Evolutionary conservation across 2,888 invertebrate species (phyloP).

Genomic region (Drosophila subsilvestris): DNA sequence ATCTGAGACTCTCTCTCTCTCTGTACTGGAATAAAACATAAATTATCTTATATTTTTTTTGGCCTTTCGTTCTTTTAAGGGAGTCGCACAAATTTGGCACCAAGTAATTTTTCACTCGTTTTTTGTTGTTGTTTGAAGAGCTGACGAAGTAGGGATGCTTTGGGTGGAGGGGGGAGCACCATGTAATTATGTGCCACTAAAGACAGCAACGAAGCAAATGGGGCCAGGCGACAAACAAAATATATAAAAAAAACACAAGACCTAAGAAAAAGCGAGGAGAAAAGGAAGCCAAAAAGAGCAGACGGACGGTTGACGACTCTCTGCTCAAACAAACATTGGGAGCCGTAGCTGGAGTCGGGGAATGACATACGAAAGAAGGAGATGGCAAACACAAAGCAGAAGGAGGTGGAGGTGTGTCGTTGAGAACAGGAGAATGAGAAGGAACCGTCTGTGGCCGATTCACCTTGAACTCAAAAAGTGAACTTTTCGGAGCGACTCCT

Average conservation of each 20-base stretch:
- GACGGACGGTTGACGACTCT: neutral
- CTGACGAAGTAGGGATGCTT: neutral
- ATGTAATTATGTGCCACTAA: conserved; percentile 72
- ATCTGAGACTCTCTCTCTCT: neutral
- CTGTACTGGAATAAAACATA: conserved; percentile 14
- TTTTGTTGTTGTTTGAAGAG: conserved; percentile 3
- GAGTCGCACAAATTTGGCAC: conserved; percentile 39
- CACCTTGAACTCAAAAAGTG: conserved; percentile 78
- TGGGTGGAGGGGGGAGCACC: conserved; percentile 13
- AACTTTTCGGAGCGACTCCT: conserved; percentile 60
- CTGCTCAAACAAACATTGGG: conserved; percentile 26
- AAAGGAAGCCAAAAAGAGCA: conserved; percentile 22
- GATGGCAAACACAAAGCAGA: conserved; percentile 9
- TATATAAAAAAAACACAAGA: conserved; percentile 32
- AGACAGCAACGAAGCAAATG: conserved; percentile 68
- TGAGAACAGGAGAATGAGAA: conserved; percentile 15
- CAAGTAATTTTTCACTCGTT: conserved; percentile 57
- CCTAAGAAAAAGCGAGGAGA: conserved; percentile 20
- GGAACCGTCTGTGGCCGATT: conserved; percentile 53
- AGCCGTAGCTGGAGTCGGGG: conserved; percentile 16
- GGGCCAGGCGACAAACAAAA: conserved; percentile 48
- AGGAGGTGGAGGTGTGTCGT: conserved; percentile 12
- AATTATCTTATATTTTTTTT: conserved; percentile 39
- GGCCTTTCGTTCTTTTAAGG: conserved; percentile 28
- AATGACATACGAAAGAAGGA: conserved; percentile 55